These are phyloP conservation scores for Nebria brevicollis DNA, from an alignment of 2,888 invertebrate genomes.

Conservation along the genomic window DNA sequence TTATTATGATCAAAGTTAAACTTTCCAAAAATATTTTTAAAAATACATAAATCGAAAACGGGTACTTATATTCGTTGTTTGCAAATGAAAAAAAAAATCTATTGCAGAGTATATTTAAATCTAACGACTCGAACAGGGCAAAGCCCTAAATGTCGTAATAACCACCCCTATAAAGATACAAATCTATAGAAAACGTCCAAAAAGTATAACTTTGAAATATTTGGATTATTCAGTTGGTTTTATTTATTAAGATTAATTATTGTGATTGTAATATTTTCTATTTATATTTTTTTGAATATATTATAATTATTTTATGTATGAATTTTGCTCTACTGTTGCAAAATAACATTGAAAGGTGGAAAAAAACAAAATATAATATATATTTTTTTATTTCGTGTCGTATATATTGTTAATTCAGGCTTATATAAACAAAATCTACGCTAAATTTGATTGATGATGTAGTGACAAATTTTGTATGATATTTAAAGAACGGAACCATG, in stretches of 20 bases:
- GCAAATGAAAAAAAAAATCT: neutral
- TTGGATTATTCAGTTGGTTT: neutral
- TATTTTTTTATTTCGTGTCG: slow-evolving; percentile 1
- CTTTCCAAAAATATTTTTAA: neutral
- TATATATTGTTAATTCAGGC: slow-evolving; percentile 1
- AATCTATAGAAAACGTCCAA: slow-evolving; percentile 1
- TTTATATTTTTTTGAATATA: neutral
- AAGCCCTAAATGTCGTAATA: neutral
- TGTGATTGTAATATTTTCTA: neutral
- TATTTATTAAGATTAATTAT: neutral
- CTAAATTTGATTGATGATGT: neutral
- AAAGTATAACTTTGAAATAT: neutral
- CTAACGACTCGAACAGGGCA: neutral
- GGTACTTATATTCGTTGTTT: neutral
- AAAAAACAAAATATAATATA: slow-evolving; percentile 1
- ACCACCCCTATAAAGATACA: neutral
- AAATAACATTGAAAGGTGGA: neutral
- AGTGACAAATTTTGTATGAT: neutral
- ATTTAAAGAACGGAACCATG: neutral
- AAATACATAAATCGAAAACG: neutral
- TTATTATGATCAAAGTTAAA: neutral
- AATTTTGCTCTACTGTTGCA: neutral
- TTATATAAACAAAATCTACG: neutral
- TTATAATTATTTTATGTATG: neutral
- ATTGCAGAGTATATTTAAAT: slow-evolving; percentile 1